Conservation (phyloP, 2,888 invertebrate species). For the Hydrotaea diabolus region DNA sequence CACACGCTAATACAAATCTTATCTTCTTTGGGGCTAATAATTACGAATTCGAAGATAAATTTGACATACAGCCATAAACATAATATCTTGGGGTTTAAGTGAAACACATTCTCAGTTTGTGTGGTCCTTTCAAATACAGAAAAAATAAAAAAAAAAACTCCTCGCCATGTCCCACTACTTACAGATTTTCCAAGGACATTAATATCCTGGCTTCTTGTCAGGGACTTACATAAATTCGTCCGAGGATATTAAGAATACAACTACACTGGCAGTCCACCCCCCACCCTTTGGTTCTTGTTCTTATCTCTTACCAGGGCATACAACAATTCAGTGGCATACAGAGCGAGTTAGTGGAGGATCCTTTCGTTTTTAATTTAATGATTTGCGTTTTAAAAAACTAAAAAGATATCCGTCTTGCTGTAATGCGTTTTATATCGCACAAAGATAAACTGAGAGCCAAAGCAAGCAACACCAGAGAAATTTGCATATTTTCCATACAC, state of each 20-base stretch:
- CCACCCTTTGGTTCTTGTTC: slow-evolving; percentile 1
- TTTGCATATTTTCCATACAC: slow-evolving; percentile 8
- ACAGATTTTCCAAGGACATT: slow-evolving; percentile 25
- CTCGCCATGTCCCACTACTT: not conserved
- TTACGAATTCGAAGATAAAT: too few relatives aligned
- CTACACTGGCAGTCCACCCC: not conserved
- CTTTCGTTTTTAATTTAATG: slow-evolving; percentile 24
- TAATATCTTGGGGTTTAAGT: too few relatives aligned
- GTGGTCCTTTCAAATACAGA: too few relatives aligned
- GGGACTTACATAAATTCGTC: slow-evolving; percentile 16
- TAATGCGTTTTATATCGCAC: slow-evolving; percentile 16
- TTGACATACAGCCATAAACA: not conserved
- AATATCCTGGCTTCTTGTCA: slow-evolving; percentile 36
- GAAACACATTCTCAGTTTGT: too few relatives aligned
- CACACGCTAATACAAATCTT: too few relatives aligned
- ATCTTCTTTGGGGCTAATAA: too few relatives aligned
- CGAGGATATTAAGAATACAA: slow-evolving; percentile 1
- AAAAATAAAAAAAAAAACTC: not conserved
- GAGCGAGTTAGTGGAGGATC: not conserved
- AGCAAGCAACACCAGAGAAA: not conserved
- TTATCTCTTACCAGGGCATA: not conserved
- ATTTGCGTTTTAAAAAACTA: slow-evolving; percentile 14
- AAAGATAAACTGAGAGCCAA: slow-evolving; percentile 12
- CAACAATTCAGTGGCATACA: not conserved
- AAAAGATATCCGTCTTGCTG: slow-evolving; percentile 7